A percentile compares a stretch with the other conserved stretches of the same genome.
These are phyloP conservation scores for Ridgeia piscesae DNA, from an alignment of 1,140 invertebrate genomes.

Conservation along the genomic window DNA sequence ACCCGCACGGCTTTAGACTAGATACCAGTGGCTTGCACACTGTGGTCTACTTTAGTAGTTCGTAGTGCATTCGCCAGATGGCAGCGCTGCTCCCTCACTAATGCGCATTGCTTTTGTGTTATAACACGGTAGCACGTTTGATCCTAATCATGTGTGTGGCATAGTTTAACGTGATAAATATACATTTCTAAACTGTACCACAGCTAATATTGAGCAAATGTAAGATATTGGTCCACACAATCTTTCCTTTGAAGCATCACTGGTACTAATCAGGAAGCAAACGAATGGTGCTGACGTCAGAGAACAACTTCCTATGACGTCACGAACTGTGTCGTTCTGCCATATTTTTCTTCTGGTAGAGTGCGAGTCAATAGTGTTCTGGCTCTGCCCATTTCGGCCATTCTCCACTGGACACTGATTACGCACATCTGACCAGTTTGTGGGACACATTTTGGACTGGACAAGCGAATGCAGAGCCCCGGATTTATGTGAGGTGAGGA, in stretches of 20 bases:
- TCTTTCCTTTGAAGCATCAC: neutral
- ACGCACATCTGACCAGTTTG: neutral
- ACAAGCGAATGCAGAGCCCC: neutral
- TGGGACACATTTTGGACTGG: neutral
- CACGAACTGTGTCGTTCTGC: conserved; percentile 3
- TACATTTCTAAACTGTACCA: neutral
- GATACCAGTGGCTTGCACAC: neutral
- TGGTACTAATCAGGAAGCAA: conserved; percentile 1
- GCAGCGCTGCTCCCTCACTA: neutral
- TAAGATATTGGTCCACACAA: neutral
- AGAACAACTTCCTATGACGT: neutral
- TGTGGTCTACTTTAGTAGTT: neutral
- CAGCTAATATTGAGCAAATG: neutral
- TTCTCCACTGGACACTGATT: neutral
- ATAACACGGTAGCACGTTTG: neutral
- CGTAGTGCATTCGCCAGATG: neutral
- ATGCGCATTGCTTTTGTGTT: neutral
- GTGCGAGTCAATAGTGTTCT: neutral
- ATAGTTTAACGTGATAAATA: neutral
- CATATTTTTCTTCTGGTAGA: conserved; percentile 1
- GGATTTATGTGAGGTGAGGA: neutral
- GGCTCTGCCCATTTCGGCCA: neutral
- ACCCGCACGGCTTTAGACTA: no score
- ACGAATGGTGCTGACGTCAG: conserved; percentile 3
- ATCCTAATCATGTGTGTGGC: neutral